Percentiles rank a stretch among this genome's conserved stretches.
phyloP scores from a whole-genome alignment of 2,797 vertebrate species.

The Salmo trutta region DNA sequence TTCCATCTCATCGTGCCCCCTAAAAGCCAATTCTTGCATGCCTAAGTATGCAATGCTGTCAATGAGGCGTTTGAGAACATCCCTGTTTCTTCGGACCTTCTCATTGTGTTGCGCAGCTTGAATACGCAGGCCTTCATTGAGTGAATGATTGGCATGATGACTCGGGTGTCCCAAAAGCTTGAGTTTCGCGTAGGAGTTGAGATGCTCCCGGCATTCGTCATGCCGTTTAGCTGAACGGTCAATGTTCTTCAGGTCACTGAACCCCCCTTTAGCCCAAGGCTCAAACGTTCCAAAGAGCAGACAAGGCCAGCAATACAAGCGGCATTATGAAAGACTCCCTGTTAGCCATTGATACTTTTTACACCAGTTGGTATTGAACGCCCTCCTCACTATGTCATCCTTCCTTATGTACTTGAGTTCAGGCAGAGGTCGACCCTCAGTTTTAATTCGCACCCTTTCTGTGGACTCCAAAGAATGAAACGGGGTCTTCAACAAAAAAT shows the following conservation, averaged over 20 bases:
- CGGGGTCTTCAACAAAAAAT: background rate
- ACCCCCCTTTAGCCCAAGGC: background rate
- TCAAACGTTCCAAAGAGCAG: slow-evolving; percentile 7
- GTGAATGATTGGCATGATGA: background rate
- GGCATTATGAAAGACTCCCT: background rate
- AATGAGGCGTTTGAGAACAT: background rate
- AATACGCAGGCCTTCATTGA: slow-evolving; percentile 6
- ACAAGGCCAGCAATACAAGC: slow-evolving; percentile 15
- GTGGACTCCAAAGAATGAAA: background rate
- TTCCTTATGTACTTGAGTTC: background rate
- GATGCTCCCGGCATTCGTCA: background rate
- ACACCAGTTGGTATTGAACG: slow-evolving; percentile 6
- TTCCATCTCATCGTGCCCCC: slow-evolving; percentile 3
- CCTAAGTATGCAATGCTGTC: slow-evolving; percentile 4
- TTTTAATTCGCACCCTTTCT: background rate
- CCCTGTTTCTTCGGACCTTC: background rate
- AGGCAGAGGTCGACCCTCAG: background rate
- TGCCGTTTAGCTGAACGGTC: background rate
- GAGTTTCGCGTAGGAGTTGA: background rate
- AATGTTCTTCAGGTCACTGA: slow-evolving; percentile 2
- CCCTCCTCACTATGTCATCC: background rate
- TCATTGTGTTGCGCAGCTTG: slow-evolving; percentile 3
- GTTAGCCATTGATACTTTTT: slow-evolving; percentile 7
- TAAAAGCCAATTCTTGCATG: slow-evolving; percentile 11
- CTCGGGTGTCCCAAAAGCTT: background rate